phyloP scores from a whole-genome alignment of 2,797 vertebrate species.

The Bucorvus abyssinicus region DNA sequence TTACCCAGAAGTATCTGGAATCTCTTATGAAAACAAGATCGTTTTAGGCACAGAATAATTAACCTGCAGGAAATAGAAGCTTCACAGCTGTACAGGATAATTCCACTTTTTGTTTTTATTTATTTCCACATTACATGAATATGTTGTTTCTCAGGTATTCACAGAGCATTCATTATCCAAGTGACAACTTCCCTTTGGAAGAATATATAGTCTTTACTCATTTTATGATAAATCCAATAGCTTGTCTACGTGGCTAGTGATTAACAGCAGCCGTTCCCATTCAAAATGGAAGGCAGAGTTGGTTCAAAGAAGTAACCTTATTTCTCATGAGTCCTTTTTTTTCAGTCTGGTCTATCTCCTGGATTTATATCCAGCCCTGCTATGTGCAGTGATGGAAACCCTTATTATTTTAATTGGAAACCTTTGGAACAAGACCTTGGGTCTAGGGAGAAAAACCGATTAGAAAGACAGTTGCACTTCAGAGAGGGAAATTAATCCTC shows the following conservation, averaged over 20 bases:
- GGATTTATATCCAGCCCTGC: background rate
- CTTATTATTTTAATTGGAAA: background rate
- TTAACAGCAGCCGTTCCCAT: background rate
- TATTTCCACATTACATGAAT: background rate
- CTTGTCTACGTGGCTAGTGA: background rate
- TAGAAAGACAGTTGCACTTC: background rate
- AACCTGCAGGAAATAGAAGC: background rate
- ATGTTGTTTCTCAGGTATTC: background rate
- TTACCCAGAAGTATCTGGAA: background rate
- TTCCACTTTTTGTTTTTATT: background rate
- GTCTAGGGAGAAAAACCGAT: background rate
- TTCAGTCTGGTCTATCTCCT: background rate
- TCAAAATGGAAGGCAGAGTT: background rate
- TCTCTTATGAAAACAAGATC: background rate
- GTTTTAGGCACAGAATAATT: slow-evolving; percentile 2
- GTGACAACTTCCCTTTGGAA: background rate
- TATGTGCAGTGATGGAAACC: background rate
- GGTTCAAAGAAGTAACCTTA: background rate
- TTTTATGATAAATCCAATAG: background rate
- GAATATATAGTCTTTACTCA: background rate
- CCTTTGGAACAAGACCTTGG: background rate
- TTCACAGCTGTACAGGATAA: background rate
- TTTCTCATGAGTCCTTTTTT: background rate
- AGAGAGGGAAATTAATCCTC: background rate
- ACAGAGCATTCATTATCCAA: background rate